Evolutionary conservation across 2,888 invertebrate species (phyloP).

Genomic region (Pollenia labialis): DNA sequence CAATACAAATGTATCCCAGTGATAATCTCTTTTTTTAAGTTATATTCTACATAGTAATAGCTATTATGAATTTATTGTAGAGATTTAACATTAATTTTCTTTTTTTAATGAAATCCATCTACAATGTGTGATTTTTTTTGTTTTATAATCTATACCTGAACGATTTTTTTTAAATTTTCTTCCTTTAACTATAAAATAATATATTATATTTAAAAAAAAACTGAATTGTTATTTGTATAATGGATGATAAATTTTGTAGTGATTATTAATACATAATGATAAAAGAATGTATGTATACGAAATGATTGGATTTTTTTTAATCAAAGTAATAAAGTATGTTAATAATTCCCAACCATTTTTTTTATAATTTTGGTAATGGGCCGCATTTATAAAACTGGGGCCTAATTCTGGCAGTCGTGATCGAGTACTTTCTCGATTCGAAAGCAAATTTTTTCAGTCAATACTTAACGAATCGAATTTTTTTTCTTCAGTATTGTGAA

Average conservation of each 20-base stretch:
- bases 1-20: conserved; percentile 50
- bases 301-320: too few species aligned
- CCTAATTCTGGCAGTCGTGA: too few species aligned
- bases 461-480: too few species aligned
- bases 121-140: conserved; percentile 36
- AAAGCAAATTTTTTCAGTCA: too few species aligned
- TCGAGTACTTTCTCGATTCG: too few species aligned
- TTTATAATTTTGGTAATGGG: too few species aligned
- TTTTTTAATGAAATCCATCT: conserved; percentile 35
- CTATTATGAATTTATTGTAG: conserved; percentile 27
- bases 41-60: conserved; percentile 4
- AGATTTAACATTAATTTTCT: conserved; percentile 24
- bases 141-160: conserved; percentile 26
- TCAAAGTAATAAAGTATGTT: too few species aligned
- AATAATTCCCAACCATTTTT: too few species aligned
- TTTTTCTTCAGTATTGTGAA: too few species aligned
- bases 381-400: too few species aligned
- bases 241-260: neutral
- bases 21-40: conserved; percentile 30
- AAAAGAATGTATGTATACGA: too few species aligned
- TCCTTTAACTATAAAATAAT: neutral
- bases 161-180: conserved; percentile 1
- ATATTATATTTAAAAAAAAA: conserved; percentile 48
- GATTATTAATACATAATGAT: too few species aligned
- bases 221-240: conserved; percentile 62